Percentiles rank a stretch among this genome's conserved stretches.
phyloP scores from a whole-genome alignment of 2,797 vertebrate genomes.

The Sebastes trivittatus region DNA sequence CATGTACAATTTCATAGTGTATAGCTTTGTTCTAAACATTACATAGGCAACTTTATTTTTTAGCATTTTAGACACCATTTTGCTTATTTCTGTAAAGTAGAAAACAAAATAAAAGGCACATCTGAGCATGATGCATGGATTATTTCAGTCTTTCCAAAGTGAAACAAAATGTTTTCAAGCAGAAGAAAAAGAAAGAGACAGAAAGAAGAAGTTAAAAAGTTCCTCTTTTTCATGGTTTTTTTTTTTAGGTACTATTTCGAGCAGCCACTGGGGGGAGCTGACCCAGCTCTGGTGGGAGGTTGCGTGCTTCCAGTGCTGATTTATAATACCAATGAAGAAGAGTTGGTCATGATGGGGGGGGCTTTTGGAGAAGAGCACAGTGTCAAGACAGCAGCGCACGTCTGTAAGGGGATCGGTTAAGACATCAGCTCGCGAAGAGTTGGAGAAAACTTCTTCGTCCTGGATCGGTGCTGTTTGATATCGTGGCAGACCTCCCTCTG shows the following conservation, averaged over 20 bases:
- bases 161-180: slow-evolving; percentile 67
- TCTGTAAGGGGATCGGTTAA: slow-evolving; percentile 57
- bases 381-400: slow-evolving; percentile 63
- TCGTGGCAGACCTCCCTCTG: slow-evolving; percentile 37
- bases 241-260: slow-evolving; percentile 39
- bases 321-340: slow-evolving; percentile 54
- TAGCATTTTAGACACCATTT: slow-evolving; percentile 80
- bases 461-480: slow-evolving; percentile 36
- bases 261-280: slow-evolving; percentile 56
- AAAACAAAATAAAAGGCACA: slow-evolving; percentile 94
- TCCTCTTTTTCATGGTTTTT: slow-evolving; percentile 52
- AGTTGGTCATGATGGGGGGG: slow-evolving; percentile 27
- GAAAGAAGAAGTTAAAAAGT: slow-evolving; percentile 49
- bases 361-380: slow-evolving; percentile 65
- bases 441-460: slow-evolving; percentile 3
- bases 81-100: slow-evolving; percentile 84
- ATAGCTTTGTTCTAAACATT: slow-evolving; percentile 90
- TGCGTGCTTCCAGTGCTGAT: slow-evolving; percentile 59
- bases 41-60: slow-evolving; percentile 87
- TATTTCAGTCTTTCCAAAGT: slow-evolving; percentile 73
- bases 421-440: slow-evolving; percentile 72
- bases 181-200: not conserved
- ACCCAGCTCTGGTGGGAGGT: slow-evolving; percentile 62
- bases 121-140: slow-evolving; percentile 86
- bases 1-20: slow-evolving; percentile 89